These are phyloP conservation scores for Teinopalpus imperialis DNA, from an alignment of 2,888 invertebrate genomes.

Conservation along the genomic window DNA sequence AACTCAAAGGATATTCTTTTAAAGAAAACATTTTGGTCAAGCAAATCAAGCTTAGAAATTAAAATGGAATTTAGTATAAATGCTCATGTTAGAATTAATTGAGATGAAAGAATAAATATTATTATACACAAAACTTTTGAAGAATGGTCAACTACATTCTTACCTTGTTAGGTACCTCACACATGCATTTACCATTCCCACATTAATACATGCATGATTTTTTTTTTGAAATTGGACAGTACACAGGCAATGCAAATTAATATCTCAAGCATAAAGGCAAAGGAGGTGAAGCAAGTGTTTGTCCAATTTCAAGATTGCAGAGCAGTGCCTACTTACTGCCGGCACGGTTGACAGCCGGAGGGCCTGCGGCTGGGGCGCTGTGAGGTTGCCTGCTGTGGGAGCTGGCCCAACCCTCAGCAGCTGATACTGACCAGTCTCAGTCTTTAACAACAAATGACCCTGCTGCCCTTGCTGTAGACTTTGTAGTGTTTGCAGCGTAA, in stretches of 20 bases:
- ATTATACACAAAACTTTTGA: slow-evolving; percentile 22
- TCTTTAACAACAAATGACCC: slow-evolving; percentile 95
- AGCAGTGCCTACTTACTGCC: slow-evolving; percentile 90
- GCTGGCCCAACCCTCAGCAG: slow-evolving; percentile 91
- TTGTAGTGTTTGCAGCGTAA: slow-evolving; percentile 93
- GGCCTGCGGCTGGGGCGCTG: slow-evolving; percentile 85
- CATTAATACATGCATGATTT: slow-evolving; percentile 64
- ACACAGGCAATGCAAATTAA: slow-evolving; percentile 10
- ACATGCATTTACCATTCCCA: slow-evolving; percentile 71
- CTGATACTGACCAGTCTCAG: slow-evolving; percentile 98
- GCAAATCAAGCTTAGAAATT: too few relatives aligned
- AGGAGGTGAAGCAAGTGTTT: slow-evolving; percentile 29
- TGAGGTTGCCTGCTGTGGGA: slow-evolving; percentile 81
- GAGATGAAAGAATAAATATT: too few relatives aligned
- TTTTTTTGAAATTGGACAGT: slow-evolving; percentile 52
- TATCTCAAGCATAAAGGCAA: slow-evolving; percentile 4
- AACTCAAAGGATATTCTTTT: too few relatives aligned
- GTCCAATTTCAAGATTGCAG: slow-evolving; percentile 42
- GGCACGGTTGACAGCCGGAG: slow-evolving; percentile 94
- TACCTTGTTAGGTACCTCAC: slow-evolving; percentile 63
- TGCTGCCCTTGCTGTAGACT: slow-evolving; percentile 94
- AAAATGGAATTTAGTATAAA: too few relatives aligned
- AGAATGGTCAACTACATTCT: slow-evolving; percentile 41
- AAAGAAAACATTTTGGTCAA: too few relatives aligned
- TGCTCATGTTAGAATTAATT: too few relatives aligned